Percentiles rank a stretch among this genome's conserved stretches.
Conservation (phyloP, 92 coral and sea anemone species). For the Siderastrea siderea region DNA sequence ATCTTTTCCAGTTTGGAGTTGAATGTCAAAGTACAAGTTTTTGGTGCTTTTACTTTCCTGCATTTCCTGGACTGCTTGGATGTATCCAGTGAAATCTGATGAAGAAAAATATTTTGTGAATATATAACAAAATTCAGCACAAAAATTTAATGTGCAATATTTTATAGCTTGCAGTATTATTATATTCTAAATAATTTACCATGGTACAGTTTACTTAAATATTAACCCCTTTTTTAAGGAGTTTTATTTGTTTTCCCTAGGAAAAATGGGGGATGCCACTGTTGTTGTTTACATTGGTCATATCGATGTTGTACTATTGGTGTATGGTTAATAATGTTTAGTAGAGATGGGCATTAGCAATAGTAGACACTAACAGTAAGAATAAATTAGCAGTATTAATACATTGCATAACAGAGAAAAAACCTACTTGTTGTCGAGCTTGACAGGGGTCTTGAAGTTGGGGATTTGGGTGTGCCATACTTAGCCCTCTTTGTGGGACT, state of each 20-base stretch:
- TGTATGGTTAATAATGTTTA: constrained; percentile 47
- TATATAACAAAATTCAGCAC: constrained; percentile 32
- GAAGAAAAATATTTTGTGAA: constrained; percentile 45
- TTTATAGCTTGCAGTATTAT: constrained; percentile 54
- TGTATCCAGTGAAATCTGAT: constrained; percentile 48
- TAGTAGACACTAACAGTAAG: constrained; percentile 55
- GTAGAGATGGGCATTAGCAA: constrained; percentile 47
- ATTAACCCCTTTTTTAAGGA: constrained; percentile 12
- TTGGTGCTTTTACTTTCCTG: constrained; percentile 43
- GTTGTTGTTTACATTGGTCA: constrained; percentile 46
- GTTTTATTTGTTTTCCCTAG: constrained; percentile 36
- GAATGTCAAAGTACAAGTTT: constrained; percentile 64
- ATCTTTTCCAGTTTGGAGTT: constrained; percentile 50
- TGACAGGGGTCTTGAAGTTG: constrained; percentile 48
- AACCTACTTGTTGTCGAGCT: constrained; percentile 52
- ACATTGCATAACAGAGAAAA: constrained; percentile 36
- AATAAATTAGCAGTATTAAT: constrained; percentile 46
- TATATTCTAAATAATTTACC: constrained; percentile 41
- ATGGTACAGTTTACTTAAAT: constrained; percentile 51
- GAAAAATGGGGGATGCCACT: constrained; percentile 27
- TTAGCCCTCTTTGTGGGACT: constrained; percentile 65
- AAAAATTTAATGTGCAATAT: constrained; percentile 42
- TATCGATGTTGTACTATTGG: constrained; percentile 42
- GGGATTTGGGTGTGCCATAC: constrained; percentile 46
- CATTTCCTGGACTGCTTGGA: constrained; percentile 49